A percentile compares a stretch with the other conserved stretches of the same genome.
These are phyloP conservation scores for Melanotaenia maccullochi DNA, from an alignment of 2,797 vertebrate genomes.

Conservation along the genomic window DNA sequence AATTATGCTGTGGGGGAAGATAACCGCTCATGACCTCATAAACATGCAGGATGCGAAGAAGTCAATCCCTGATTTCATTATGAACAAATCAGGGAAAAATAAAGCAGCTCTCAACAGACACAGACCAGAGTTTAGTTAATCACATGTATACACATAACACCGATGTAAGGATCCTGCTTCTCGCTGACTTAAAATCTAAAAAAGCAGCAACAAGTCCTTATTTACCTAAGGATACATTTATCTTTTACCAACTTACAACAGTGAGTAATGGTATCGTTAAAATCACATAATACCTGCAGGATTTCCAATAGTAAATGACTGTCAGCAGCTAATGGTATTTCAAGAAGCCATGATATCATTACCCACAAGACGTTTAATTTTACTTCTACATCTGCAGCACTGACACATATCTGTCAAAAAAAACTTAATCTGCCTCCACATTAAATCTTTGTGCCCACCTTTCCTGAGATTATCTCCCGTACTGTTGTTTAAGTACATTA, in stretches of 20 bases:
- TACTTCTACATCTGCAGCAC: conserved; percentile 32
- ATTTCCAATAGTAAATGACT: conserved; percentile 67
- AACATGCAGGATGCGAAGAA: conserved; percentile 51
- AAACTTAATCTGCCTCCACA: conserved; percentile 50
- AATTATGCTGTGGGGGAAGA: conserved; percentile 60
- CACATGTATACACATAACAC: neutral
- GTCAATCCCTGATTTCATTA: conserved; percentile 69
- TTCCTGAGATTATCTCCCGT: conserved; percentile 42
- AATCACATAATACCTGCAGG: conserved; percentile 75
- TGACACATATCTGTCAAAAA: conserved; percentile 36
- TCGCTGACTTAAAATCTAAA: neutral
- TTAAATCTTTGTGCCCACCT: conserved; percentile 32
- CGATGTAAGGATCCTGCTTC: conserved; percentile 1
- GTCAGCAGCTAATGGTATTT: conserved; percentile 56
- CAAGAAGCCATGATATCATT: conserved; percentile 60
- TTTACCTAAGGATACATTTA: conserved; percentile 42
- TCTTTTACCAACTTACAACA: conserved; percentile 57
- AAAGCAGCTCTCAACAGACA: conserved; percentile 32
- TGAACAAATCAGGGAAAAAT: conserved; percentile 49
- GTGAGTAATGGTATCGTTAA: conserved; percentile 77
- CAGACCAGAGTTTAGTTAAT: conserved; percentile 24
- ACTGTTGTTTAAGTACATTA: conserved; percentile 33
- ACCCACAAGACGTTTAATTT: conserved; percentile 54
- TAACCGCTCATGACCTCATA: conserved; percentile 67
- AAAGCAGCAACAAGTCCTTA: neutral